phyloP scores from a whole-genome alignment of 1,140 invertebrate genomes.

The Musca vetustissima region DNA sequence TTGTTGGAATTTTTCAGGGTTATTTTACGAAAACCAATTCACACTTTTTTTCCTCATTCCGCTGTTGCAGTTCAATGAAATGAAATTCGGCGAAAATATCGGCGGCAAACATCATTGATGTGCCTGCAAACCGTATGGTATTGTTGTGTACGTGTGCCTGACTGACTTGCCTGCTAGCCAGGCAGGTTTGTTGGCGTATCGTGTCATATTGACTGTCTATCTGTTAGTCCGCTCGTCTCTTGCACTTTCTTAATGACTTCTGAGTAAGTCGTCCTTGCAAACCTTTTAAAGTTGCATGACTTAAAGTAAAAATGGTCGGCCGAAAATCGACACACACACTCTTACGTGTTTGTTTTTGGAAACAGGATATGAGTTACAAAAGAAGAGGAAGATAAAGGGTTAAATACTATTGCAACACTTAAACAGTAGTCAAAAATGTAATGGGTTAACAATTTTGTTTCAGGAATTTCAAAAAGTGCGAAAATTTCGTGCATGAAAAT shows the following conservation, averaged over 20 bases:
- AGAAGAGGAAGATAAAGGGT: neutral
- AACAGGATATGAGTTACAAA: neutral
- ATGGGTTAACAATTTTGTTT: neutral
- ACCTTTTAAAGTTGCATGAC: conserved; percentile 16
- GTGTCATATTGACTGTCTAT: neutral
- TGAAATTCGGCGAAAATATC: neutral
- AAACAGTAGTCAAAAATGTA: too few relatives aligned
- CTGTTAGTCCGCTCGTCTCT: too few relatives aligned
- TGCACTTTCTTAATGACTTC: conserved; percentile 15
- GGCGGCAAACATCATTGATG: neutral
- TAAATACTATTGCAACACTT: neutral
- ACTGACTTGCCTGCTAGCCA: neutral
- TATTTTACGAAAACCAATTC: too few relatives aligned
- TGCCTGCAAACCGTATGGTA: neutral
- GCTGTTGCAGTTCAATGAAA: neutral
- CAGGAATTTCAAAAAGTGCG: too few relatives aligned
- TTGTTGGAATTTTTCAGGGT: too few relatives aligned
- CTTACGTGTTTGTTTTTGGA: neutral
- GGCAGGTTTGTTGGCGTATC: neutral
- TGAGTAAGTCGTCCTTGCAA: conserved; percentile 14
- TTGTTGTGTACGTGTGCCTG: neutral
- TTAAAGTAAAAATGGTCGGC: neutral
- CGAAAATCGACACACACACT: neutral
- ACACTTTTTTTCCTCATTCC: neutral
- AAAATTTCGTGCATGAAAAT: too few relatives aligned